Evolutionary conservation across 1,140 invertebrate genomes (phyloP).

Genomic region (Watersipora subatra): DNA sequence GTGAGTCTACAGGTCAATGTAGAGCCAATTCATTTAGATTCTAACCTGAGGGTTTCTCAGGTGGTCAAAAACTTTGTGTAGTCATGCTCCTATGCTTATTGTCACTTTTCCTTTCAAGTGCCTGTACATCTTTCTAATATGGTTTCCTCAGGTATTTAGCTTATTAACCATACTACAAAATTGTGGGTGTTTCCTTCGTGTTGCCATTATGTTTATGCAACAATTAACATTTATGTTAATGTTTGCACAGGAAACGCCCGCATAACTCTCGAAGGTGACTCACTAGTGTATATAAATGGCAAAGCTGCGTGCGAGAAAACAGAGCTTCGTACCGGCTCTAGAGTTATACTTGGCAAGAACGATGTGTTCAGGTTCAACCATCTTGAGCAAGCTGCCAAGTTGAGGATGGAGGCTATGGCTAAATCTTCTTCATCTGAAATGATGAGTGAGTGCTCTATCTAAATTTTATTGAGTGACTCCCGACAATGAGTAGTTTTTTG

Average conservation of each 20-base stretch:
- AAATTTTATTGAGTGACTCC: too few relatives aligned
- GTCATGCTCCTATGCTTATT: too few relatives aligned
- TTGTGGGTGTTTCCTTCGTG: too few relatives aligned
- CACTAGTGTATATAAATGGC: conserved; percentile 90
- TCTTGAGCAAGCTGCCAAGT: conserved; percentile 47
- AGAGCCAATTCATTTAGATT: too few relatives aligned
- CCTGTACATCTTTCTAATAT: too few relatives aligned
- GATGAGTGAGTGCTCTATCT: neutral
- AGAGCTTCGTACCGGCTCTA: conserved; percentile 79
- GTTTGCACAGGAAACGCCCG: conserved; percentile 60
- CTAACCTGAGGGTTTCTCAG: too few relatives aligned
- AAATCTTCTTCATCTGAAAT: neutral
- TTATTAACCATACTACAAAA: too few relatives aligned
- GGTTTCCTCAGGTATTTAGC: too few relatives aligned
- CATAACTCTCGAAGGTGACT: conserved; percentile 66
- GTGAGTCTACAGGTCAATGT: too few relatives aligned
- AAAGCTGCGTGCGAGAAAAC: conserved; percentile 68
- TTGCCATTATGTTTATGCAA: conserved; percentile 1
- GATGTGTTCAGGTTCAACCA: conserved; percentile 98
- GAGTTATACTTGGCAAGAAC: conserved; percentile 93
- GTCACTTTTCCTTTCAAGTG: too few relatives aligned
- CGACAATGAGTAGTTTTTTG: too few relatives aligned
- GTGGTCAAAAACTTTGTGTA: too few relatives aligned
- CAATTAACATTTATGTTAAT: neutral
- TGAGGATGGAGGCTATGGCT: conserved; percentile 4